These are phyloP conservation scores for Campoletis sonorensis DNA, from an alignment of 1,140 invertebrate species.

Conservation along the genomic window DNA sequence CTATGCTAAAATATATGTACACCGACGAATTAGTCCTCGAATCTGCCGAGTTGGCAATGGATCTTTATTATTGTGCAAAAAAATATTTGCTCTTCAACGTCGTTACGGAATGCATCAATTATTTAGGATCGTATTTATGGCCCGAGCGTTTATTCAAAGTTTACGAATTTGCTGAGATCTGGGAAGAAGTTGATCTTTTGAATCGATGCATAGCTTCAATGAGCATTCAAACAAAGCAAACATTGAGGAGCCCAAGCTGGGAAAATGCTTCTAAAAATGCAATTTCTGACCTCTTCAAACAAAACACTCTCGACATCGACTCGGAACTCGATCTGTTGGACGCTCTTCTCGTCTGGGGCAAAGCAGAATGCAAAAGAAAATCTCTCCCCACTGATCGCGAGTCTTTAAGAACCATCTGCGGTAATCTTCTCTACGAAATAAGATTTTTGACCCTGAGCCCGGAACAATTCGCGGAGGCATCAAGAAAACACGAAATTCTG, in stretches of 20 bases:
- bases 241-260: conserved; percentile 85
- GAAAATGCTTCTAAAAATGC: conserved; percentile 85
- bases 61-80: too few species aligned
- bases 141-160: conserved; percentile 78
- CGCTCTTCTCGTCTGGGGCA: conserved; percentile 83
- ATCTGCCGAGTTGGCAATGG: too few species aligned
- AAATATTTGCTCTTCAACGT: too few species aligned
- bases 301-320: conserved; percentile 84
- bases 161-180: conserved; percentile 90
- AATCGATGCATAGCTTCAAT: conserved; percentile 87
- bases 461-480: too few species aligned
- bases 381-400: conserved; percentile 66
- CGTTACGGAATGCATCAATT: too few species aligned
- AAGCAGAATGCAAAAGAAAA: conserved; percentile 68
- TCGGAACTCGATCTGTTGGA: conserved; percentile 87
- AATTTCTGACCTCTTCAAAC: conserved; percentile 84
- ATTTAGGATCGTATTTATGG: too few species aligned
- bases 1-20: conserved; percentile 88
- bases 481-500: too few species aligned
- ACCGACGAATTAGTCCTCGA: conserved; percentile 88
- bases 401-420: conserved; percentile 72
- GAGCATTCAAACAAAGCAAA: conserved; percentile 84
- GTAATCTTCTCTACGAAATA: conserved; percentile 81
- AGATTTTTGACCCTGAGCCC: conserved; percentile 86
- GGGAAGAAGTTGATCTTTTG: conserved; percentile 87